phyloP scores from a whole-genome alignment of 1,140 invertebrate genomes.

The Euborellia annulipes region DNA sequence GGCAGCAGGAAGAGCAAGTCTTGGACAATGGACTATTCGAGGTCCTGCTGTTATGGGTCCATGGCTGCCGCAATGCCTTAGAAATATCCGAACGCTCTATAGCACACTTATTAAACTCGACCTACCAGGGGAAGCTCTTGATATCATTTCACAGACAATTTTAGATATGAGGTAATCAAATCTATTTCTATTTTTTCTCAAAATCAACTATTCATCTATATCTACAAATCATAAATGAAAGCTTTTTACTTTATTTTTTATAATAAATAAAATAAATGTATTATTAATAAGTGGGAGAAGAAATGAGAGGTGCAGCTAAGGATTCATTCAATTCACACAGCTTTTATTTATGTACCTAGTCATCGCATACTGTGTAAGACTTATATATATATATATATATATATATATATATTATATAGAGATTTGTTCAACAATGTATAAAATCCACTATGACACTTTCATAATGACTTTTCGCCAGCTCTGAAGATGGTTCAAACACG shows the following conservation, averaged over 20 bases:
- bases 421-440: no score
- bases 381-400: no score
- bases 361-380: no score
- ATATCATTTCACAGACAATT: constrained; percentile 67
- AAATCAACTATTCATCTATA: constrained; percentile 4
- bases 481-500: no score
- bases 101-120: constrained; percentile 54
- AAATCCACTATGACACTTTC: no score
- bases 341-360: no score
- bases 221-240: background rate
- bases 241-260: background rate
- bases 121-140: constrained; percentile 61
- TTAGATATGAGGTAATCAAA: constrained; percentile 53
- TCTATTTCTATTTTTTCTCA: background rate
- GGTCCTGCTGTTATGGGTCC: constrained; percentile 29
- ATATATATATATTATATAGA: no score
- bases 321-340: no score
- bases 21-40: constrained; percentile 21
- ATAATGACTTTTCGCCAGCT: no score
- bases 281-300: no score
- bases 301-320: no score
- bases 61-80: constrained; percentile 66
- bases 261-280: no score
- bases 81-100: constrained; percentile 51
- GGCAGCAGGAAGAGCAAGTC: constrained; percentile 22